These are phyloP conservation scores for Phengaris arion DNA, from an alignment of 2,888 invertebrate genomes.

Conservation along the genomic window DNA sequence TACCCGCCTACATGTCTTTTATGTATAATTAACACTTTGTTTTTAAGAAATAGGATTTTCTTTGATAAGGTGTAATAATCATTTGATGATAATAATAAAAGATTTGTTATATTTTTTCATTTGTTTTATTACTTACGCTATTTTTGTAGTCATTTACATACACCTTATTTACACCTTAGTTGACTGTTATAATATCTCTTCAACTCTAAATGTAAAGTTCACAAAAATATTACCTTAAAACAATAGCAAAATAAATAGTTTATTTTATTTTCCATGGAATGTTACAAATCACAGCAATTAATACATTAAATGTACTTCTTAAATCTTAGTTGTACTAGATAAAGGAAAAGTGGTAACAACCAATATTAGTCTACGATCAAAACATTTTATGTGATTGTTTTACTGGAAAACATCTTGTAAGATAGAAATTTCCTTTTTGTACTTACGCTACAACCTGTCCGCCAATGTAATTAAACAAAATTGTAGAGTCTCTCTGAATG, in stretches of 20 bases:
- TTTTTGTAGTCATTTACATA: conserved; percentile 39
- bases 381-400: neutral
- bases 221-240: conserved; percentile 19
- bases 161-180: conserved; percentile 29
- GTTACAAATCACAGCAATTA: conserved; percentile 34
- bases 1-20: no score
- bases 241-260: conserved; percentile 29
- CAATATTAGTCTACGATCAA: neutral
- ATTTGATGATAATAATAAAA: conserved; percentile 36
- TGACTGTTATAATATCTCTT: conserved; percentile 6
- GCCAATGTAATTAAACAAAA: neutral
- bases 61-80: neutral
- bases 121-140: conserved; percentile 39
- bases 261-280: conserved; percentile 31
- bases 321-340: conserved; percentile 1
- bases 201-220: conserved; percentile 23
- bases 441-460: neutral
- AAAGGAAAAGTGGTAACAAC: neutral
- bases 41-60: neutral
- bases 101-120: conserved; percentile 26
- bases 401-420: neutral
- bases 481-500: neutral
- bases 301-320: conserved; percentile 23
- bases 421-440: neutral
- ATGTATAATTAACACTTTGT: neutral